Percentiles rank a stretch among this genome's conserved stretches.
These are phyloP conservation scores for Montipora capricornis DNA, from an alignment of 64 coral and sea anemone genomes.

Conservation along the genomic window DNA sequence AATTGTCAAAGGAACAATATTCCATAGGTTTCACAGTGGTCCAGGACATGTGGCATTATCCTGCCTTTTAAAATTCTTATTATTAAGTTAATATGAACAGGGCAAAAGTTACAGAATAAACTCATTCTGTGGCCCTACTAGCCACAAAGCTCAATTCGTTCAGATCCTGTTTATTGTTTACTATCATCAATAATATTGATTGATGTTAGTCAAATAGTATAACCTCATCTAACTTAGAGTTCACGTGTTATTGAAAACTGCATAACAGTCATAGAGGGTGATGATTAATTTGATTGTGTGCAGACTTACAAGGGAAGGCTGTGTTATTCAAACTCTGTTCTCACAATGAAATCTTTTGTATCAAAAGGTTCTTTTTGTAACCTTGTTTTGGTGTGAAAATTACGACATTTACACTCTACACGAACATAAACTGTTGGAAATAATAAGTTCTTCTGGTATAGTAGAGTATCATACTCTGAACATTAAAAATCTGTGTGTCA, in stretches of 20 bases:
- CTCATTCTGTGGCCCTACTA: too few species aligned
- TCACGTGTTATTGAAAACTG: background rate
- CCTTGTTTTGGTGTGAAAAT: conserved; percentile 52
- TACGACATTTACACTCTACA: background rate
- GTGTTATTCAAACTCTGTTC: background rate
- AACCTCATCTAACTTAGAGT: background rate
- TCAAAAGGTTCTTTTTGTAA: conserved; percentile 61
- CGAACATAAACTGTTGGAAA: background rate
- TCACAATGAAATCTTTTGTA: conserved; percentile 52
- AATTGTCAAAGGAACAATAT: too few species aligned
- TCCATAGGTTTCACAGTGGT: too few species aligned
- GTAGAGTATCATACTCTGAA: background rate
- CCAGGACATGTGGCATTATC: too few species aligned
- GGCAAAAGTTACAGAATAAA: too few species aligned
- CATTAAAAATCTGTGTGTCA: background rate
- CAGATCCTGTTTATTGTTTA: too few species aligned
- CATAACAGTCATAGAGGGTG: background rate
- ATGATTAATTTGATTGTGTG: background rate
- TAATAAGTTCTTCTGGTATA: background rate
- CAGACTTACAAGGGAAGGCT: background rate
- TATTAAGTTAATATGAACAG: too few species aligned
- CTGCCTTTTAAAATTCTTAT: too few species aligned
- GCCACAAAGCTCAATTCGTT: too few species aligned
- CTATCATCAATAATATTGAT: too few species aligned
- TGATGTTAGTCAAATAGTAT: too few species aligned